Conservation (phyloP, 1,140 invertebrate species). For the Drosophila nigrodunni region DNA sequence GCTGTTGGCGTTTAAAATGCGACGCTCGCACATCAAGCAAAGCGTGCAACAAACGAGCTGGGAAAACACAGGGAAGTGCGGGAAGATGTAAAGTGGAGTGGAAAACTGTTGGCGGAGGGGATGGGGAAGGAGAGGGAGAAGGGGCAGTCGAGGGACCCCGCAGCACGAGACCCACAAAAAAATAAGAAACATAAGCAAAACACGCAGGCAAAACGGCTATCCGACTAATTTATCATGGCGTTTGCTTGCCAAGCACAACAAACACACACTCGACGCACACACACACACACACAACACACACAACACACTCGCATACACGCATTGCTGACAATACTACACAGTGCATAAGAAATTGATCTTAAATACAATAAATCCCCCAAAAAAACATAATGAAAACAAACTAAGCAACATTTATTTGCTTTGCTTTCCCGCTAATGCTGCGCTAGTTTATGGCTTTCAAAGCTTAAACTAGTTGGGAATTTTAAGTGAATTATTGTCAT, state of each 20-base stretch:
- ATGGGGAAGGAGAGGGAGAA: not conserved
- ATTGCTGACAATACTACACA: constrained; percentile 7
- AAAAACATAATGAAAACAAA: not conserved
- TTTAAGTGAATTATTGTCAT: not conserved
- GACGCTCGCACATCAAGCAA: constrained; percentile 19
- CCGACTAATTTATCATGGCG: constrained; percentile 60
- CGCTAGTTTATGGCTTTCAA: not conserved
- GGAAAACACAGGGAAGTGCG: not conserved
- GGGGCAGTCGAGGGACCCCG: not conserved
- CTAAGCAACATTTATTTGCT: constrained; percentile 2
- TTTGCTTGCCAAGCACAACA: constrained; percentile 40
- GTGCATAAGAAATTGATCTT: constrained; percentile 15
- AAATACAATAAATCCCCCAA: constrained; percentile 1
- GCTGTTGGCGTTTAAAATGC: constrained; percentile 47
- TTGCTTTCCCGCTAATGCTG: not conserved
- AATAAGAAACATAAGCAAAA: constrained; percentile 46
- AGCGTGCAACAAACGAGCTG: constrained; percentile 9
- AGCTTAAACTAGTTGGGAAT: not conserved
- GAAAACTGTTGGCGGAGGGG: not conserved
- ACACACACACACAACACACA: constrained; percentile 10
- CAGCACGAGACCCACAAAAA: constrained; percentile 3
- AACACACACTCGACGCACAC: constrained; percentile 23
- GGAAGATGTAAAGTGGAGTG: not conserved
- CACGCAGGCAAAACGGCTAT: constrained; percentile 49
- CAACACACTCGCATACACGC: not conserved